Evolutionary conservation across 2,888 invertebrate genomes (phyloP), one percentile per base, ranked within the genome.

Genomic region (Cryptophagus acutangulus): DNA sequence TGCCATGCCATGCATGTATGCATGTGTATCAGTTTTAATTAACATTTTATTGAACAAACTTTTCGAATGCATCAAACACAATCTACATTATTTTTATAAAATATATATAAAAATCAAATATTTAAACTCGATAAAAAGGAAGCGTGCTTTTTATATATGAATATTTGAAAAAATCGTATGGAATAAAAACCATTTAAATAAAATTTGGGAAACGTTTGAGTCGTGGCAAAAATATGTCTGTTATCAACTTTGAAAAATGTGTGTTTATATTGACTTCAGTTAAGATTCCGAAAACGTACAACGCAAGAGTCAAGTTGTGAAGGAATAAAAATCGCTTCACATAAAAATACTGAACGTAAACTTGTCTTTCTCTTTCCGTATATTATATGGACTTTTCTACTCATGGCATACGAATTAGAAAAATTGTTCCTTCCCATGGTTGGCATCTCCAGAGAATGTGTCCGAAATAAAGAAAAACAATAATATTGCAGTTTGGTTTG

Each of bases 301-400:
- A 45, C 43, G 50, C 46, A 50, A 48, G 47, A 57, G 55, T 57
- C 54, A 51, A 55, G 52, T 49, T 41, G 46, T 49, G 49, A 46
- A 56, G 46, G 55, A 55, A 61, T 59, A 59, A 61, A 59, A 59
- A 58, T 58, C 52, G 49, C 51, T 52, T n/a, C 51, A 54, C 59
- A 58, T 58, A 59, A 59, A 59, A 56, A 54, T 53, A 52, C 49
- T 47, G 37, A 45, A 49, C 47, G 49, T 52, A 52, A 51, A 52
- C 46, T 54, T 48, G 53, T 49, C 53, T 57, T n/a, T n/a, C n/a
- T n/a, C n/a, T n/a, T n/a, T n/a, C n/a, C n/a, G n/a, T n/a, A n/a
- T n/a, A 47, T 46, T 44, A 46, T 49, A 47, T 45, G 38, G 33
- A 43, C 25, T 41, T n/a, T n/a, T 36, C 41, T 34, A 40, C 41